Conservation (phyloP, 2,888 invertebrate genomes). For the Macroteleia sp. region DNA sequence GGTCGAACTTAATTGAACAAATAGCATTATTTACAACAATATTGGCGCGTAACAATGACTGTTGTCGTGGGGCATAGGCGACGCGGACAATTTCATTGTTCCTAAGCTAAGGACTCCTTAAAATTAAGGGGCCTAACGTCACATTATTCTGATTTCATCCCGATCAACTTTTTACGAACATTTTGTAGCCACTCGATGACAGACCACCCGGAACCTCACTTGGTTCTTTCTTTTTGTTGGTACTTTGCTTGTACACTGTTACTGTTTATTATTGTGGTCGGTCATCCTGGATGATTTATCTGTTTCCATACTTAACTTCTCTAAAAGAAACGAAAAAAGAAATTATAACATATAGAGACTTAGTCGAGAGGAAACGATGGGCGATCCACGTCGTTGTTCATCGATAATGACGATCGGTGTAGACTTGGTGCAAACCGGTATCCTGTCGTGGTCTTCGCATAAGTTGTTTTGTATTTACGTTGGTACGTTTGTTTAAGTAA, state of each 20-base stretch:
- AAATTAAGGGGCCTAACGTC: neutral
- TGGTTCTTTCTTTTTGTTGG: neutral
- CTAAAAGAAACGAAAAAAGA: slow-evolving; percentile 41
- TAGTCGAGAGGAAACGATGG: slow-evolving; percentile 51
- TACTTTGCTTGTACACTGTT: neutral
- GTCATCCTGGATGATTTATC: slow-evolving; percentile 19
- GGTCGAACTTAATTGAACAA: slow-evolving; percentile 55
- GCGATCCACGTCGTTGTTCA: slow-evolving; percentile 60
- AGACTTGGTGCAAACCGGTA: slow-evolving; percentile 31
- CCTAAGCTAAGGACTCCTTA: neutral
- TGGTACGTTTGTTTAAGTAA: slow-evolving; percentile 52
- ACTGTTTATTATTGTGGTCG: neutral
- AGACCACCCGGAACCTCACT: slow-evolving; percentile 22
- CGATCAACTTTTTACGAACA: slow-evolving; percentile 70
- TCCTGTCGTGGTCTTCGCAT: slow-evolving; percentile 34
- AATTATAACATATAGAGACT: no score
- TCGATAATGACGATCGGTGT: slow-evolving; percentile 39
- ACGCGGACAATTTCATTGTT: slow-evolving; percentile 18
- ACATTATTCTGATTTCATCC: slow-evolving; percentile 39
- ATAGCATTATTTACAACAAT: slow-evolving; percentile 59
- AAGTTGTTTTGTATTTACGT: slow-evolving; percentile 32
- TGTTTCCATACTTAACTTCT: neutral
- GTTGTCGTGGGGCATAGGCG: slow-evolving; percentile 17
- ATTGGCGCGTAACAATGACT: slow-evolving; percentile 46
- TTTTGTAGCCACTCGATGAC: slow-evolving; percentile 56